phyloP scores from a whole-genome alignment of 37 sponge, comb jelly and placozoan species.

The Geodia barretti region DNA sequence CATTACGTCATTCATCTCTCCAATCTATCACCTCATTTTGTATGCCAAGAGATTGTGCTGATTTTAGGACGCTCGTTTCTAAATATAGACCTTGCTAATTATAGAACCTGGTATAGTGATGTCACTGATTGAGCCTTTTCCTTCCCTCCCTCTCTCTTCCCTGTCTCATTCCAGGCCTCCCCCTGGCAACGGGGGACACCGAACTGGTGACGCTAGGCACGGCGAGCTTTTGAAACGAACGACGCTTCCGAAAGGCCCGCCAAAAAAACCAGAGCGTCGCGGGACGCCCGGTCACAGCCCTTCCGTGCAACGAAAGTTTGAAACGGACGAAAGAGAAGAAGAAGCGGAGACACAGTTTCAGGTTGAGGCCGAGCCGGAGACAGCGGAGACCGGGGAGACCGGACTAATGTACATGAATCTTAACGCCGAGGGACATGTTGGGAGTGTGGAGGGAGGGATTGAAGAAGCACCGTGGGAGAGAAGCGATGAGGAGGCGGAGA shows the following conservation, averaged over 20 bases:
- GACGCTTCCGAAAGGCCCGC: not conserved
- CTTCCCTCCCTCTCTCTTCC: not conserved
- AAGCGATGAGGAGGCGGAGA: slow-evolving; percentile 20
- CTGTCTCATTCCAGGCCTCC: not conserved
- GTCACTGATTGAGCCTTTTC: not conserved
- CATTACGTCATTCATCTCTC: not conserved
- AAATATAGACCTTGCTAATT: not conserved
- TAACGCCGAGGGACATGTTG: not conserved
- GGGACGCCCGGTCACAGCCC: too few relatives aligned
- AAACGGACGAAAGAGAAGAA: not conserved
- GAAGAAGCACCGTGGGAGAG: slow-evolving; percentile 4
- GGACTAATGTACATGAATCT: not conserved
- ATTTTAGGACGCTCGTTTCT: not conserved
- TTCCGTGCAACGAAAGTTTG: not conserved
- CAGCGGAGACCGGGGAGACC: too few relatives aligned
- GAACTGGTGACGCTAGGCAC: slow-evolving; percentile 29
- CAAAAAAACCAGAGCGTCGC: slow-evolving; percentile 25
- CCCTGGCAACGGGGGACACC: not conserved
- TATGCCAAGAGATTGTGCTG: not conserved
- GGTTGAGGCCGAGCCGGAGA: slow-evolving; percentile 1
- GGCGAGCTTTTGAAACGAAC: slow-evolving; percentile 27
- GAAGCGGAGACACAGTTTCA: slow-evolving; percentile 1
- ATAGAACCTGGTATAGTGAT: not conserved
- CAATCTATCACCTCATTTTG: not conserved
- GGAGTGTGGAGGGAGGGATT: not conserved